A percentile compares a stretch with the other conserved stretches of the same genome.
These are phyloP conservation scores for Glomeris maerens DNA, from an alignment of 1,140 invertebrate genomes.

Conservation along the genomic window DNA sequence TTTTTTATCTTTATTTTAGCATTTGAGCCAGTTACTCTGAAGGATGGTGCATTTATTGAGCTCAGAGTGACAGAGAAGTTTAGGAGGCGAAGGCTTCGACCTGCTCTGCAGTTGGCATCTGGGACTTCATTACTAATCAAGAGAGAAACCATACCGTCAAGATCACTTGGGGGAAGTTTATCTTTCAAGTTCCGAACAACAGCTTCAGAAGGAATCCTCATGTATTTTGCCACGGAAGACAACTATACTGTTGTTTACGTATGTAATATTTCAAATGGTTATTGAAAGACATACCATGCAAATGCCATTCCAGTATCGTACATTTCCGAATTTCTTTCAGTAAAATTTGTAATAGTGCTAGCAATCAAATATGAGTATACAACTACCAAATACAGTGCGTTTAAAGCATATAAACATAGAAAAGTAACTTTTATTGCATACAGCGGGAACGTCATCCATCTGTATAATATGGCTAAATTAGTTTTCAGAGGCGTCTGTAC, in stretches of 20 bases:
- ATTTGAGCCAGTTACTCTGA: slow-evolving; percentile 60
- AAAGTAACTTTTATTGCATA: too few species aligned
- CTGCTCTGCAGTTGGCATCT: neutral
- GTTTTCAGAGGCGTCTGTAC: too few species aligned
- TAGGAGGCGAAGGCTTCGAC: slow-evolving; percentile 53
- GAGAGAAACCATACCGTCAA: too few species aligned
- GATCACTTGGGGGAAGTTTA: too few species aligned
- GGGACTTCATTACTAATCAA: neutral
- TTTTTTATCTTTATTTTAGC: slow-evolving; percentile 31
- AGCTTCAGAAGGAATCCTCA: slow-evolving; percentile 54
- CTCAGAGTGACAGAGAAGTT: slow-evolving; percentile 70
- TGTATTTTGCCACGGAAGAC: slow-evolving; percentile 70
- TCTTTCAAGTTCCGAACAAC: slow-evolving; percentile 69
- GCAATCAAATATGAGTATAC: too few species aligned
- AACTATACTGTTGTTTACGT: slow-evolving; percentile 71
- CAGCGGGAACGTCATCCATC: too few species aligned
- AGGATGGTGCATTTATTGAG: slow-evolving; percentile 57
- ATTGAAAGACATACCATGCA: neutral
- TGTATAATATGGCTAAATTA: too few species aligned
- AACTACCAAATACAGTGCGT: neutral
- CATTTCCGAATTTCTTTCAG: neutral
- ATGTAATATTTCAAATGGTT: slow-evolving; percentile 16
- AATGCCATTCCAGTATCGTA: neutral
- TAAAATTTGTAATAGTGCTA: neutral
- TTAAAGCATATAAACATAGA: too few species aligned